Conservation (phyloP, 23 tunicate genomes). For the Styela clava region DNA sequence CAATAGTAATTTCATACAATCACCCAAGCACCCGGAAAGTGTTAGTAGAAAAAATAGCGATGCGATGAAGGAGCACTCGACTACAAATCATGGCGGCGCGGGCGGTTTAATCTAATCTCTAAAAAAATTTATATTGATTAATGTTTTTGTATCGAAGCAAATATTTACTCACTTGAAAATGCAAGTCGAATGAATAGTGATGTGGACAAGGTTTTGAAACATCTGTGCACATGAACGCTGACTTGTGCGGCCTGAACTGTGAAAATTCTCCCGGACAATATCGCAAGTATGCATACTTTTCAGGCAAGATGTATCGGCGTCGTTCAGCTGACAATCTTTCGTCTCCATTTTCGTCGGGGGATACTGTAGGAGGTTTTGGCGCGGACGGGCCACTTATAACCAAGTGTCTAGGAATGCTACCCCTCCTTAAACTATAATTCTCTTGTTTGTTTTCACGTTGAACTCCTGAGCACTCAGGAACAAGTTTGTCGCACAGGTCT, state of each 20-base stretch:
- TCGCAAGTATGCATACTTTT: slow-evolving; percentile 43
- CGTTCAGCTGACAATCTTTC: background rate
- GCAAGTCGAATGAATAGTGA: slow-evolving; percentile 49
- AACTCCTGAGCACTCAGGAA: slow-evolving; percentile 65
- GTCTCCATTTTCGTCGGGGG: background rate
- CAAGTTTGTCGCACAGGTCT: slow-evolving; percentile 51
- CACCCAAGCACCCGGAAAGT: slow-evolving; percentile 5
- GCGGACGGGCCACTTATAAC: slow-evolving; percentile 37
- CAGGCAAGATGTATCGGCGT: slow-evolving; percentile 42
- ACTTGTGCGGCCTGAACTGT: slow-evolving; percentile 7
- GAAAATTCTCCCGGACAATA: slow-evolving; percentile 70
- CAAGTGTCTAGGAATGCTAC: slow-evolving; percentile 56
- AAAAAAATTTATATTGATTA: too few species aligned
- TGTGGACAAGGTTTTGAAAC: slow-evolving; percentile 19
- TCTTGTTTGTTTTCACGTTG: slow-evolving; percentile 44
- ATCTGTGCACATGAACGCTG: background rate
- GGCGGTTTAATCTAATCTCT: too few species aligned
- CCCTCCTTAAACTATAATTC: slow-evolving; percentile 37
- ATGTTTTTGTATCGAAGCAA: too few species aligned
- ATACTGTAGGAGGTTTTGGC: slow-evolving; percentile 26
- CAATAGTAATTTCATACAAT: too few species aligned
- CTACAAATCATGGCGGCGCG: too few species aligned
- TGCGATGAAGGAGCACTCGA: too few species aligned
- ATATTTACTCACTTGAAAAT: slow-evolving; percentile 70
- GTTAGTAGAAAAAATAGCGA: background rate